phyloP scores from a whole-genome alignment of 2,797 vertebrate genomes.

The Nyctibius grandis region DNA sequence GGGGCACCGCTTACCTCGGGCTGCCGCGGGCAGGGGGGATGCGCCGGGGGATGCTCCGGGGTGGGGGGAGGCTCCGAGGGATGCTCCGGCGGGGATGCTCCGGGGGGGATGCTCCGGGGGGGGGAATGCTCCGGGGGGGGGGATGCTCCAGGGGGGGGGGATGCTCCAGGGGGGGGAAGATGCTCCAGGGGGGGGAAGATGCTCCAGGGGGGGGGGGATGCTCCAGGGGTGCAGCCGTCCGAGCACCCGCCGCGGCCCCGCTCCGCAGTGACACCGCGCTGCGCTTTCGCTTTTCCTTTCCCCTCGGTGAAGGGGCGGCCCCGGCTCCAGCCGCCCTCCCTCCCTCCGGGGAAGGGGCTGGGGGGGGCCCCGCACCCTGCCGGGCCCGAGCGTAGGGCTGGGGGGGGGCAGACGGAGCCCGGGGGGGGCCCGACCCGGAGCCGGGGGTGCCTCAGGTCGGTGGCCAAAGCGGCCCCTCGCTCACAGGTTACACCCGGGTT shows the following conservation, averaged over 20 bases:
- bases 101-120: background rate
- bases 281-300: slow-evolving; percentile 46
- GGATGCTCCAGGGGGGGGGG: background rate
- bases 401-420: background rate
- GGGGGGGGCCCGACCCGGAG: background rate
- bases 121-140: background rate
- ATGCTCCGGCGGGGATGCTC: background rate
- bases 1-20: background rate
- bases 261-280: background rate
- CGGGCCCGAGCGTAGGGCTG: background rate
- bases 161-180: background rate
- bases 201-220: background rate
- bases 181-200: background rate
- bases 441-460: background rate
- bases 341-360: background rate
- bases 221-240: too few species aligned
- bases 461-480: fast-evolving
- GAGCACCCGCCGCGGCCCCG: background rate
- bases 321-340: background rate
- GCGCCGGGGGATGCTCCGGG: background rate
- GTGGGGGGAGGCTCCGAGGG: background rate
- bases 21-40: background rate
- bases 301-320: background rate
- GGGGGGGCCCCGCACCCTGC: too few species aligned
- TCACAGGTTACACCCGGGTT: fast-evolving